A percentile compares a stretch with the other conserved stretches of the same genome.
Conservation (phyloP, 2,797 vertebrate genomes). For the Hirundo rustica region DNA sequence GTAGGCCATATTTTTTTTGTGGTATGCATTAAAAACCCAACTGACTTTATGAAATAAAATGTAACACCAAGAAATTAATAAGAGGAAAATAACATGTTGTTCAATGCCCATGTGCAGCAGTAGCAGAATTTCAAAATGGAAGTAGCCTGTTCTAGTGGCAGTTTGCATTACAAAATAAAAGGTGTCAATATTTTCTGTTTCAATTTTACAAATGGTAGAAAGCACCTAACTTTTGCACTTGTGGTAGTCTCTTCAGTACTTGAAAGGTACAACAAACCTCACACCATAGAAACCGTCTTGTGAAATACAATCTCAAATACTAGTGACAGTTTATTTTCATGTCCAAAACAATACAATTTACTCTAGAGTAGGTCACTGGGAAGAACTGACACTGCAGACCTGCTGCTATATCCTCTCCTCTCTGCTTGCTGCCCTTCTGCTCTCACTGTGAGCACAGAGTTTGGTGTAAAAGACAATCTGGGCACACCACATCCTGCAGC, state of each 20-base stretch:
- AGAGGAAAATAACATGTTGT: neutral
- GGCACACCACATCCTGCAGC: neutral
- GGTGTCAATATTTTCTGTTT: neutral
- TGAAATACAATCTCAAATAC: neutral
- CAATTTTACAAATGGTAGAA: neutral
- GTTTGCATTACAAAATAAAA: neutral
- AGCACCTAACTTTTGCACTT: neutral
- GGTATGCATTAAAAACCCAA: neutral
- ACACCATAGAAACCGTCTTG: accelerated
- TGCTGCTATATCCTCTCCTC: neutral
- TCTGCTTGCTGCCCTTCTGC: neutral
- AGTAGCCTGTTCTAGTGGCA: neutral
- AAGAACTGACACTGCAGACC: neutral
- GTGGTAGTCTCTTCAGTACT: no score
- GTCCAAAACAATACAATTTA: neutral
- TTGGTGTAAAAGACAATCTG: neutral
- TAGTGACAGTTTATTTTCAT: neutral
- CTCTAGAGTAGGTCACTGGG: neutral
- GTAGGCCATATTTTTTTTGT: neutral
- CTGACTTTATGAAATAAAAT: neutral
- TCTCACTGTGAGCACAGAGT: neutral
- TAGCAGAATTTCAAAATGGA: neutral
- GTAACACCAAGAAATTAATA: neutral
- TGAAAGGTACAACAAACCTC: neutral
- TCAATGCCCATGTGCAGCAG: neutral